A percentile compares a stretch with the other conserved stretches of the same genome.
Evolutionary conservation across 2,113 vertebrate genomes (phyloP).

Genomic region (Archilochus colubris): DNA sequence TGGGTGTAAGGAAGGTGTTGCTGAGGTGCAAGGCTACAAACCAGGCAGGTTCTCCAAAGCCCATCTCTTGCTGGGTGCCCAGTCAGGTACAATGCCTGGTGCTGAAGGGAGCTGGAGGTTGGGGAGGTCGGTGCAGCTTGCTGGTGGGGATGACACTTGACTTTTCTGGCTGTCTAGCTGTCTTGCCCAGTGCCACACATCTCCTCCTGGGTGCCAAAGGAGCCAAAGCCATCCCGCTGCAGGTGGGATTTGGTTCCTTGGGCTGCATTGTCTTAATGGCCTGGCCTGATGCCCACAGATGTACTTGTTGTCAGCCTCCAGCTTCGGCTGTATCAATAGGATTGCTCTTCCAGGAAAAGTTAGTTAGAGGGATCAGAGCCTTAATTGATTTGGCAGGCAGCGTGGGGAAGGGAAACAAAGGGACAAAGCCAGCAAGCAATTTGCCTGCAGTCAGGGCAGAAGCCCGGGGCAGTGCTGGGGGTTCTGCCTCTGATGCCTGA

Average conservation of each 20-base stretch:
- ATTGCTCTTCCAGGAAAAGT: conserved; percentile 2
- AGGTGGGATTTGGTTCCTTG: neutral
- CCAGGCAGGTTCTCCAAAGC: neutral
- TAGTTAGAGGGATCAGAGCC: neutral
- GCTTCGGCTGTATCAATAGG: neutral
- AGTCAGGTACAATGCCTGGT: rapidly evolving
- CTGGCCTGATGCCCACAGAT: rapidly evolving
- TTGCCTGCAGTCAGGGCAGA: neutral
- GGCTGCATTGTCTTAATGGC: neutral
- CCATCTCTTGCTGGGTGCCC: rapidly evolving
- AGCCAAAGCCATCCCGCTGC: neutral
- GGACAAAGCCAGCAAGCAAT: neutral
- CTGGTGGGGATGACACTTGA: neutral
- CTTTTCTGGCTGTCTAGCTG: neutral
- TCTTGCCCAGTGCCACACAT: rapidly evolving
- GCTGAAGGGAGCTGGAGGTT: neutral
- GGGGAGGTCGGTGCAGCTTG: neutral
- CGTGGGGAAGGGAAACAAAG: neutral
- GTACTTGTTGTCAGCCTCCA: neutral
- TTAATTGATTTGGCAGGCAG: neutral
- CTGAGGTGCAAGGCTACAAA: neutral
- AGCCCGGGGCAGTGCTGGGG: neutral
- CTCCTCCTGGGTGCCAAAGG: neutral
- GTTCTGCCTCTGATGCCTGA: neutral
- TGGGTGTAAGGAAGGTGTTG: rapidly evolving